A percentile compares a stretch with the other conserved stretches of the same genome.
Conservation (phyloP, 2,888 invertebrate species). For the Eupithecia subfuscata region DNA sequence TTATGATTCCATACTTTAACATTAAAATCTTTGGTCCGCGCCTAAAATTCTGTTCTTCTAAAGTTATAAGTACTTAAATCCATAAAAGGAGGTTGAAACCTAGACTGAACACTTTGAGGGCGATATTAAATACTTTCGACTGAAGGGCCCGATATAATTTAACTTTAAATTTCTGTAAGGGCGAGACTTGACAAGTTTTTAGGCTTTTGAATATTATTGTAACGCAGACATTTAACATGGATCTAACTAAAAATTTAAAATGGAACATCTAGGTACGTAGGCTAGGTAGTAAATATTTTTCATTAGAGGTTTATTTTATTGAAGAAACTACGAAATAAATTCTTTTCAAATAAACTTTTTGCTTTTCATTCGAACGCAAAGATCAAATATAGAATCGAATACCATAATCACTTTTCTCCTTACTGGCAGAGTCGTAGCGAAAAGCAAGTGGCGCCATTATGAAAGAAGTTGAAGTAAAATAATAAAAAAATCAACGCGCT, state of each 20-base stretch:
- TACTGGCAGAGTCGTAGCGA: too few species aligned
- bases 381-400: not conserved
- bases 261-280: too few species aligned
- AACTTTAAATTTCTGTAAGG: slow-evolving; percentile 5
- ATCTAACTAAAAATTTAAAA: too few species aligned
- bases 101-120: slow-evolving; percentile 34
- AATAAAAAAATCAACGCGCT: not conserved
- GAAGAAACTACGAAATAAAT: not conserved
- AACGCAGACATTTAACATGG: not conserved
- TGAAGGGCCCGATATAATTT: slow-evolving; percentile 22
- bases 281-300: not conserved
- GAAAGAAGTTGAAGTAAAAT: not conserved
- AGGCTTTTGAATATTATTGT: not conserved
- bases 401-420: not conserved
- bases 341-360: not conserved
- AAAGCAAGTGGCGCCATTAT: too few species aligned
- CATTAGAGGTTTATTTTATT: not conserved
- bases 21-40: slow-evolving; percentile 8
- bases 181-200: not conserved
- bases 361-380: not conserved
- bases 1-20: not conserved
- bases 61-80: slow-evolving; percentile 10
- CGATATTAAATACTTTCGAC: slow-evolving; percentile 29
- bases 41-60: slow-evolving; percentile 10
- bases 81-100: slow-evolving; percentile 18